Base-by-base conservation (phyloP, 2,888 invertebrate species). In the Aleiodes alternator region DNA sequence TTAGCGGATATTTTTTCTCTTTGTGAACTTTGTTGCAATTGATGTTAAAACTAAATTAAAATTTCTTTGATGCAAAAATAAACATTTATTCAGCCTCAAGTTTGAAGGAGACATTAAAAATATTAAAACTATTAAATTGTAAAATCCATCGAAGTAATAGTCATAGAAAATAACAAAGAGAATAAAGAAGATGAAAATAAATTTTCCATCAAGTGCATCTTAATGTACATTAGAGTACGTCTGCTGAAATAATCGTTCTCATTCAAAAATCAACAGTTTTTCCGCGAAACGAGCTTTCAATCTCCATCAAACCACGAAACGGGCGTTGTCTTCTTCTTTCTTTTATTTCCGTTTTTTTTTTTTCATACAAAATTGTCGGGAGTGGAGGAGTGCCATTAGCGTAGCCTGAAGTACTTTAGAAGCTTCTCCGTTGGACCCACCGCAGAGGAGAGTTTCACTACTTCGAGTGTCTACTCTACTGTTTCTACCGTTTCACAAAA, bases 181-280 rank as follows among this genome's bases (percentile, higher is more conserved):
- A 73, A 43, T 51, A 38, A 68, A 51, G 38, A 2, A 56, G 14
- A 11, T 34, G 53, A 31, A 50, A 16, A 38, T n/a, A 64, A 64
- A 34, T 76, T 75, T 76, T 72, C 76, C 80, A 82, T 80, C 31
- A 38, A 59, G 59, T 59, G 59, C n/a, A 59, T 59, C 59, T 59
- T 59, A 38, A 59, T 59, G 59, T 38, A 59, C 34, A 38, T 59
- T 34, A 59, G 4, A 59, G 59, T 14, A 38, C 48, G 64, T 43
- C 43, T 64, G 48, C 64, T n/a, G 43, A 23, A 64, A 64, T 16
- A 48, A 64, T 64, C 11, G 48, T 64, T 64, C 48, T 64, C 48
- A 12, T 23, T 51, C 31, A 75, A 87, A 85, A 85, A 86, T 85
- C 87, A 87, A 87, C 87, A 87, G 85, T 87, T 87, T 86, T 86